Evolutionary conservation across 2,888 invertebrate genomes (phyloP), one percentile per base, ranked within the genome.

Genomic region (Serrognathus titanus): DNA sequence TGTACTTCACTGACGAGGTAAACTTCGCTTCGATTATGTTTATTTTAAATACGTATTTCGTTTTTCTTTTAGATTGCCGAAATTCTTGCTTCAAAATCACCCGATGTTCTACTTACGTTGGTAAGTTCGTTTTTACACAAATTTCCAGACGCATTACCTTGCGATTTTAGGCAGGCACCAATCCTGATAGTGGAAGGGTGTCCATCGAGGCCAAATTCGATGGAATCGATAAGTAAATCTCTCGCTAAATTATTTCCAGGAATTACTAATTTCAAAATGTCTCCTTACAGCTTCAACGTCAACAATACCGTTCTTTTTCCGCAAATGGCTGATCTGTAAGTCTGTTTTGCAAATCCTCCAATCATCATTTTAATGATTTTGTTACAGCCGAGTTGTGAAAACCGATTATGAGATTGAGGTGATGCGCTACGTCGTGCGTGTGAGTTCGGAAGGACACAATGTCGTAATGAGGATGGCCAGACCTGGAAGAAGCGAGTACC

Each of bases 381-480:
- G 6, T 79, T 80, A 9, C 78, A 90, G 92, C 63, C 89, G 94
- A 39, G 93, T 94, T 1, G 82, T 88, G 65, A 95, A 95, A 74
- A 90, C 92, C 0, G 79, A 84, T 0, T 81, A 86, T 66, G 99
- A 99, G 79, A 82, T 97, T 39, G 90, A 94, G 71, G 92, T 97
- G 1, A 79, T 98, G 76, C 87, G 94, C 40, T 98, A 97, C 73
- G 90, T 94, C 6, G 88, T 89, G 70, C 89, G 89, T 75, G 85
- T 97, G 11, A 97, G 97, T n/a, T 94, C 94, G 0, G 91, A 93
- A 63, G 98, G 97, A 0, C 98, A 99, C 75, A 92, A 92, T 72
- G 85, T 87, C 76, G 92, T 97, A 20, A 96, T 96, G 95, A 82
- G 85, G 45, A 83, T 80, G 66, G 83, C 88, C 0, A 83, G 85